Conservation (phyloP, 2,888 invertebrate species). For the Drosophila crucigera region DNA sequence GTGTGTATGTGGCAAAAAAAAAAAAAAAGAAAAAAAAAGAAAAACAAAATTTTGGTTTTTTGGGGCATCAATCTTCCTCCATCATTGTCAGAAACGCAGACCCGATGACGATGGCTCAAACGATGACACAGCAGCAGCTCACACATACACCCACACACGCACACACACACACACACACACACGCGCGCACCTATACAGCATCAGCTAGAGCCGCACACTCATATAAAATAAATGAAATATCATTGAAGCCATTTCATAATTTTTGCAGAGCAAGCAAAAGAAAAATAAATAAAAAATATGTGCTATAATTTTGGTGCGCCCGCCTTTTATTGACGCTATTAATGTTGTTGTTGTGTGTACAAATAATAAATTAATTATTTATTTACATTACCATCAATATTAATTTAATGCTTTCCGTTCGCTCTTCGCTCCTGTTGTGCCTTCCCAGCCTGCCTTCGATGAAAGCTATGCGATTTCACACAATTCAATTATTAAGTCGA, state of each 20-base stretch:
- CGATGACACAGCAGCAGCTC: constrained; percentile 53
- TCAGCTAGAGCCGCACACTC: constrained; percentile 2
- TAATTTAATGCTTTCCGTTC: constrained; percentile 31
- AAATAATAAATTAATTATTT: constrained; percentile 56
- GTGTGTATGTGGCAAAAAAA: constrained; percentile 2
- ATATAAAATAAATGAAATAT: constrained; percentile 73
- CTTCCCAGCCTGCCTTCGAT: not conserved
- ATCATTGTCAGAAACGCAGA: constrained; percentile 68
- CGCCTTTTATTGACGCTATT: not conserved
- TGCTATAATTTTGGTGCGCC: not conserved
- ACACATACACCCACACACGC: constrained; percentile 3
- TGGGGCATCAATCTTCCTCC: constrained; percentile 75
- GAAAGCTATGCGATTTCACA: not conserved
- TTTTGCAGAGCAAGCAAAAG: constrained; percentile 21
- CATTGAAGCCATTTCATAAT: constrained; percentile 74
- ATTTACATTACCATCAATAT: constrained; percentile 51
- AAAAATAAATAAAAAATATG: constrained; percentile 5
- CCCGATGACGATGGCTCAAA: constrained; percentile 59
- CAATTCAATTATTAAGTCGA: constrained; percentile 6
- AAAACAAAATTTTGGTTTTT: constrained; percentile 14
- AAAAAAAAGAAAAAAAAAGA: not conserved
- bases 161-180: not conserved
- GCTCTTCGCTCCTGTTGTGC: not conserved
- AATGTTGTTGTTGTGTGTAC: not conserved
- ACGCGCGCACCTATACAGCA: constrained; percentile 2